Evolutionary conservation across 2,888 invertebrate genomes (phyloP).

Genomic region (Leptopilina drosophilae): DNA sequence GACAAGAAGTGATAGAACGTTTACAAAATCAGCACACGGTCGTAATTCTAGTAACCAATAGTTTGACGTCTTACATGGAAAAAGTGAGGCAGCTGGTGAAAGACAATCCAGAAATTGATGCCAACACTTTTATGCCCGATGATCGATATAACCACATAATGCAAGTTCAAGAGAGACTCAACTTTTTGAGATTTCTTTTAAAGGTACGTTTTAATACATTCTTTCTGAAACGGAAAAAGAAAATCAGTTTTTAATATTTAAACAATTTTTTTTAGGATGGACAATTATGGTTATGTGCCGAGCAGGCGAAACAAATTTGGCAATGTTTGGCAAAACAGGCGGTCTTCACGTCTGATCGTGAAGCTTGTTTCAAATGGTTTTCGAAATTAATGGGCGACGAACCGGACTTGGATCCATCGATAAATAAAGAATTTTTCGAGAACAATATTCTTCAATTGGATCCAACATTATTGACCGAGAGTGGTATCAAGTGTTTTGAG

Average conservation of each 20-base stretch:
- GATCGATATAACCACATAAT: conserved; percentile 93
- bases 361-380: conserved; percentile 99
- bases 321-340: conserved; percentile 95
- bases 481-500: conserved; percentile 94
- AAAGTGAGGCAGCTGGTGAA: conserved; percentile 84
- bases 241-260: background rate
- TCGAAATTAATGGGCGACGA: conserved; percentile 98
- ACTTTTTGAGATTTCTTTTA: conserved; percentile 93
- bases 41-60: conserved; percentile 95
- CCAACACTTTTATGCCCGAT: conserved; percentile 88
- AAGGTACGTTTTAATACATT: conserved; percentile 78
- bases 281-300: conserved; percentile 96
- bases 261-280: conserved; percentile 82
- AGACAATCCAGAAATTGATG: conserved; percentile 87
- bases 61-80: conserved; percentile 94
- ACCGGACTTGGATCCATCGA: conserved; percentile 96
- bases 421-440: conserved; percentile 97
- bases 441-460: conserved; percentile 94
- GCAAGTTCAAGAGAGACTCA: conserved; percentile 95
- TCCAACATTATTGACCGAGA: conserved; percentile 93
- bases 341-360: conserved; percentile 93
- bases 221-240: background rate
- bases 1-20: conserved; percentile 90
- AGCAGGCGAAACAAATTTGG: conserved; percentile 98
- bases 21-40: conserved; percentile 94